Percentiles rank a stretch among this genome's conserved stretches.
phyloP scores from a whole-genome alignment of 2,797 vertebrate species.

The Serranus cabrilla region DNA sequence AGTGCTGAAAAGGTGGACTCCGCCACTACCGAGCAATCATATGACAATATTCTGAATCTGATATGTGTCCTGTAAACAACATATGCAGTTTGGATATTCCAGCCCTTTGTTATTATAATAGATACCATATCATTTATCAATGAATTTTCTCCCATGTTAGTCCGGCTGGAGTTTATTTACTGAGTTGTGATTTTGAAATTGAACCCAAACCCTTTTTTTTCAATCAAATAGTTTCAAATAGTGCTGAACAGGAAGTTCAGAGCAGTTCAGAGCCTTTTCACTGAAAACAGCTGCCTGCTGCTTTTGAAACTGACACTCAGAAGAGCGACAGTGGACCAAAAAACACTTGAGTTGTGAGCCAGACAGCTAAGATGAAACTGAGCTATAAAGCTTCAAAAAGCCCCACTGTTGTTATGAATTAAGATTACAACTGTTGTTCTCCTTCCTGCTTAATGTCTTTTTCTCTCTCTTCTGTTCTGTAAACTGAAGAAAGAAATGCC shows the following conservation, averaged over 20 bases:
- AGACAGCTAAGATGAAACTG: not conserved
- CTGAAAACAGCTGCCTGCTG: not conserved
- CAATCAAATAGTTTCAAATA: not conserved
- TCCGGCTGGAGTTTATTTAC: too few relatives aligned
- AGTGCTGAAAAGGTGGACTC: not conserved
- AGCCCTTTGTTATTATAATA: too few relatives aligned
- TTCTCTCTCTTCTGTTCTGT: not conserved
- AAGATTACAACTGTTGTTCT: not conserved
- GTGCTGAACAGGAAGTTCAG: not conserved
- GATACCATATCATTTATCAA: too few relatives aligned
- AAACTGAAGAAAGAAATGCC: not conserved
- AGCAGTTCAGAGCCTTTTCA: not conserved
- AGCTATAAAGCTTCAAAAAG: not conserved
- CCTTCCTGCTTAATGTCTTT: not conserved
- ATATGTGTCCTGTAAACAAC: too few relatives aligned
- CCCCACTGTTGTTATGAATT: not conserved
- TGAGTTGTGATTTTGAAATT: too few relatives aligned
- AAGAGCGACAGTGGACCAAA: too few relatives aligned
- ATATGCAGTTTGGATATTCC: too few relatives aligned
- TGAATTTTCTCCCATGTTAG: too few relatives aligned
- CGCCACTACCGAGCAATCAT: not conserved
- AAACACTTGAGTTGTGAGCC: too few relatives aligned
- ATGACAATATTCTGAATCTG: too few relatives aligned
- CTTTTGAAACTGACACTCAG: not conserved
- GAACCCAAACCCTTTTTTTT: not conserved